phyloP scores from a whole-genome alignment of 2,113 vertebrate species.

The Chloroceryle aenea region DNA sequence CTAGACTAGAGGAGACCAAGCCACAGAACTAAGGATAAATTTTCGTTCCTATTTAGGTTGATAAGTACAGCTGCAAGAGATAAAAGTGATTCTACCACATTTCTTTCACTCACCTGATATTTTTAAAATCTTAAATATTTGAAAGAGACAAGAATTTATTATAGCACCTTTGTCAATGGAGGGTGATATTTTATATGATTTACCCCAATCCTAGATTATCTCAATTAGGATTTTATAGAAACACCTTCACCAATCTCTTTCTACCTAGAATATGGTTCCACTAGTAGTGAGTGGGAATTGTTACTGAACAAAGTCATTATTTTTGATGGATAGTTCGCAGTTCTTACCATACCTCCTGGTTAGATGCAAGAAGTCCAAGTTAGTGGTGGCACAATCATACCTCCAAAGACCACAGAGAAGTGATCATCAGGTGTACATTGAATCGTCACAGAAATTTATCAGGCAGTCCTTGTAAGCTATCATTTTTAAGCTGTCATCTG shows the following conservation, averaged over 20 bases:
- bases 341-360: neutral
- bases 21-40: neutral
- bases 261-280: conserved; percentile 21
- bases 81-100: neutral
- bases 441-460: neutral
- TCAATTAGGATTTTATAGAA: neutral
- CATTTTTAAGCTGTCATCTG: neutral
- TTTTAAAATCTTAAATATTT: neutral
- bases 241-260: neutral
- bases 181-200: neutral
- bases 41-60: neutral
- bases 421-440: neutral
- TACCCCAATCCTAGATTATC: neutral
- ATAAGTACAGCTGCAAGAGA: neutral
- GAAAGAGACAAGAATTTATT: neutral
- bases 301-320: conserved; percentile 14
- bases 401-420: neutral
- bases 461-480: neutral
- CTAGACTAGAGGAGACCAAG: neutral
- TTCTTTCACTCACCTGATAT: neutral
- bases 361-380: neutral
- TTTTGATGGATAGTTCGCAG: neutral
- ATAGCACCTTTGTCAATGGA: neutral
- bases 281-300: conserved; percentile 22
- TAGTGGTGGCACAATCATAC: neutral